These are phyloP conservation scores for Antennarius striatus DNA, from an alignment of 2,113 vertebrate species.

Conservation along the genomic window DNA sequence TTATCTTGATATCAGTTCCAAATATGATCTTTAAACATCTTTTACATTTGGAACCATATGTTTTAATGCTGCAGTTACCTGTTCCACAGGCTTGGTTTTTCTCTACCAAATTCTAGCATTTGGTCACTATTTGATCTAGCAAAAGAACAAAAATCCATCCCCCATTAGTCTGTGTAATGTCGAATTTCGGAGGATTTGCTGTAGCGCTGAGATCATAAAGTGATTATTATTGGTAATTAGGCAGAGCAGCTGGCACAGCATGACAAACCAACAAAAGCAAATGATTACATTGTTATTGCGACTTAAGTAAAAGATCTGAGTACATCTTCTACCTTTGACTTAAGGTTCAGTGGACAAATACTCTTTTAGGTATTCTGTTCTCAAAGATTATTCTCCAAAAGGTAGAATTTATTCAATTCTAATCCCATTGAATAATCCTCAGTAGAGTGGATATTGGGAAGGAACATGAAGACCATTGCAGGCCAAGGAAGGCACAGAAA, in stretches of 20 bases:
- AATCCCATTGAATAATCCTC: too few species aligned
- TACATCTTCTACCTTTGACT: too few species aligned
- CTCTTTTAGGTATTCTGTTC: too few species aligned
- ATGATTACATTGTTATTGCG: too few species aligned
- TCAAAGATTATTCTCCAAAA: too few species aligned
- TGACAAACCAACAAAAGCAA: conserved; percentile 9
- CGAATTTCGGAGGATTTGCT: conserved; percentile 49
- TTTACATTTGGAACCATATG: not conserved
- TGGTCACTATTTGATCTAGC: not conserved
- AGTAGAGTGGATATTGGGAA: too few species aligned
- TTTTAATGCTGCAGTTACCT: not conserved
- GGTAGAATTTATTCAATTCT: too few species aligned
- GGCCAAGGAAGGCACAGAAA: conserved; percentile 2
- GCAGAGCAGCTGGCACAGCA: conserved; percentile 29
- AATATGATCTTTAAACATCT: not conserved
- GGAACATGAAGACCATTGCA: not conserved
- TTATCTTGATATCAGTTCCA: too few species aligned
- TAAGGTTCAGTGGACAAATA: too few species aligned
- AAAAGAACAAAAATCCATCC: conserved; percentile 18
- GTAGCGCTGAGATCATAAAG: conserved; percentile 46
- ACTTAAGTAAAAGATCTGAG: too few species aligned
- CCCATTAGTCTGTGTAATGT: conserved; percentile 39
- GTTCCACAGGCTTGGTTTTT: not conserved
- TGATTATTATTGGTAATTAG: conserved; percentile 46
- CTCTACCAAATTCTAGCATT: conserved; percentile 1